A percentile compares a stretch with the other conserved stretches of the same genome.
Evolutionary conservation across 2,113 vertebrate genomes (phyloP).

Genomic region (Raja brachyura): DNA sequence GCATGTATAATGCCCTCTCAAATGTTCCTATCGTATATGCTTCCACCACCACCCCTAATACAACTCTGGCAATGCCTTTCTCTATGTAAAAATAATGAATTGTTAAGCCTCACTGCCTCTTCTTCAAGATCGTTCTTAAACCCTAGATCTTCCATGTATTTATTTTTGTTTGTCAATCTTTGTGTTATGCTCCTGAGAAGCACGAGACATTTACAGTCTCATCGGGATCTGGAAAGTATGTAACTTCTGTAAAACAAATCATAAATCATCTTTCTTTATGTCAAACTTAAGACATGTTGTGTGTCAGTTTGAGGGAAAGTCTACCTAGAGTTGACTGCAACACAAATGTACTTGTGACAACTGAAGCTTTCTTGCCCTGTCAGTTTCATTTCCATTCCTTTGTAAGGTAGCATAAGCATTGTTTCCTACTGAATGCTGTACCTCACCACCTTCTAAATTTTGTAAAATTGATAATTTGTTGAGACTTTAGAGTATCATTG

Average conservation of each 20-base stretch:
- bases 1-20: too few relatives aligned
- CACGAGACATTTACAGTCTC: neutral
- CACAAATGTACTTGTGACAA: constrained; percentile 33
- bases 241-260: neutral
- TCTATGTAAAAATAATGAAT: too few relatives aligned
- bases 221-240: neutral
- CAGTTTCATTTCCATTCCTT: neutral
- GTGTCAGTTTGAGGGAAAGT: neutral
- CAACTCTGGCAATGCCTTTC: too few relatives aligned
- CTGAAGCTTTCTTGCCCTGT: neutral
- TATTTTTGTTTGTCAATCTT: neutral
- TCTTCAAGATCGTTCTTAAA: neutral
- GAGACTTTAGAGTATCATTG: neutral
- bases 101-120: neutral
- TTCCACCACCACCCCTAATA: too few relatives aligned
- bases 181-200: neutral
- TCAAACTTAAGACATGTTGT: neutral
- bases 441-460: neutral
- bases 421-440: neutral
- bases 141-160: neutral
- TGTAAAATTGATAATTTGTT: neutral
- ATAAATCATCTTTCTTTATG: constrained; percentile 10
- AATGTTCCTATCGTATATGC: too few relatives aligned
- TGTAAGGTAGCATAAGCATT: neutral
- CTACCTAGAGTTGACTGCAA: constrained; percentile 39